A percentile compares a stretch with the other conserved stretches of the same genome.
These are phyloP conservation scores for Pomatorhinus ruficollis DNA, from an alignment of 2,113 vertebrate genomes.

Conservation along the genomic window DNA sequence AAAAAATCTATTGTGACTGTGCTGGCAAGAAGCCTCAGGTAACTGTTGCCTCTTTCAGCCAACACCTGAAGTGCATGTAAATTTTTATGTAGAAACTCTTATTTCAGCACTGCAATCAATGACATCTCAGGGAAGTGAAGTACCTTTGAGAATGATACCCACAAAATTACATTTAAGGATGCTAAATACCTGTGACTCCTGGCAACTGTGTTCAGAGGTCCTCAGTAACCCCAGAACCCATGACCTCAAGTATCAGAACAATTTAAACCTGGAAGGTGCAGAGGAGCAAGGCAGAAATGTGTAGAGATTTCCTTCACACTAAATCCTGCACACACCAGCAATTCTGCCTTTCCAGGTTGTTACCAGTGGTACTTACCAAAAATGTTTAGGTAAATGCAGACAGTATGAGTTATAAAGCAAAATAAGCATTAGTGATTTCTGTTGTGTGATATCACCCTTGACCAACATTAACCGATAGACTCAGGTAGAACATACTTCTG, in stretches of 20 bases:
- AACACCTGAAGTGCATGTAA: not conserved
- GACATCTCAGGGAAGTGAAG: not conserved
- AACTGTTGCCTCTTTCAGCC: not conserved
- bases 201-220: not conserved
- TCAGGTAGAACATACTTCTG: conserved; percentile 80
- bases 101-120: not conserved
- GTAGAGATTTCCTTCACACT: not conserved
- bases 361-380: not conserved
- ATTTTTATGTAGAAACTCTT: not conserved
- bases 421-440: not conserved
- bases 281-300: not conserved
- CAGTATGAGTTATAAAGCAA: not conserved
- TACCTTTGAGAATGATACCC: not conserved
- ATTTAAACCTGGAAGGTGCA: not conserved
- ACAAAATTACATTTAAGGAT: not conserved
- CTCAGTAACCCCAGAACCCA: not conserved
- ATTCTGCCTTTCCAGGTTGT: not conserved
- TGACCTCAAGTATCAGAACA: not conserved
- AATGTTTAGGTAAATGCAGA: not conserved
- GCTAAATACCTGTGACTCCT: not conserved
- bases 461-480: not conserved
- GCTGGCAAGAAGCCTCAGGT: not conserved
- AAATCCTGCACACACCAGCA: not conserved
- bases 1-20: not conserved
- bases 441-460: not conserved